A percentile compares a stretch with the other conserved stretches of the same genome.
phyloP scores from a whole-genome alignment of 1,140 invertebrate genomes.

The Ridgeia piscesae region DNA sequence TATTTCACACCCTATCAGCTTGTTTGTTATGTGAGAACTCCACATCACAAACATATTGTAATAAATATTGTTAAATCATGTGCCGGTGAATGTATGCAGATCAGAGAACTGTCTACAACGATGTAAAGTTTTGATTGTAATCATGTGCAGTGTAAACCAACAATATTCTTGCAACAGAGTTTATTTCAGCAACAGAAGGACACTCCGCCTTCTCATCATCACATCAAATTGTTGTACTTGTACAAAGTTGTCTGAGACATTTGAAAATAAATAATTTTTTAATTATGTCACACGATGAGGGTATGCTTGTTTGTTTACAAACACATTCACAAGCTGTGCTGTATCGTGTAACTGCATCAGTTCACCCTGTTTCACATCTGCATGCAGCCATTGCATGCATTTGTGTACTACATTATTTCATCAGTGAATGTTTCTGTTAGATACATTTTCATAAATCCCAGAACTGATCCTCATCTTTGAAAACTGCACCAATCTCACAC shows the following conservation, averaged over 20 bases:
- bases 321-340: neutral
- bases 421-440: neutral
- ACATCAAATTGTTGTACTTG: too few relatives aligned
- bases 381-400: neutral
- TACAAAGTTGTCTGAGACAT: neutral
- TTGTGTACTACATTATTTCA: neutral
- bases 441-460: neutral
- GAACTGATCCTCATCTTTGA: neutral
- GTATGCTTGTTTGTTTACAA: neutral
- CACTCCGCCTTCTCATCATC: neutral
- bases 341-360: neutral
- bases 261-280: neutral
- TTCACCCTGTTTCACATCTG: neutral
- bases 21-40: too few relatives aligned
- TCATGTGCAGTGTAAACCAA: neutral
- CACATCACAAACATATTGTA: too few relatives aligned
- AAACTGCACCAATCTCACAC: neutral
- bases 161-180: neutral
- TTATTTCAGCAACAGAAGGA: neutral
- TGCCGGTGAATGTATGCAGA: too few relatives aligned
- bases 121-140: neutral
- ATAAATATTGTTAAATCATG: too few relatives aligned
- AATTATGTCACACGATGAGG: neutral
- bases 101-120: neutral
- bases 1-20: too few relatives aligned